These are phyloP conservation scores for Pinna nobilis DNA, from an alignment of 1,140 invertebrate genomes.

Conservation along the genomic window DNA sequence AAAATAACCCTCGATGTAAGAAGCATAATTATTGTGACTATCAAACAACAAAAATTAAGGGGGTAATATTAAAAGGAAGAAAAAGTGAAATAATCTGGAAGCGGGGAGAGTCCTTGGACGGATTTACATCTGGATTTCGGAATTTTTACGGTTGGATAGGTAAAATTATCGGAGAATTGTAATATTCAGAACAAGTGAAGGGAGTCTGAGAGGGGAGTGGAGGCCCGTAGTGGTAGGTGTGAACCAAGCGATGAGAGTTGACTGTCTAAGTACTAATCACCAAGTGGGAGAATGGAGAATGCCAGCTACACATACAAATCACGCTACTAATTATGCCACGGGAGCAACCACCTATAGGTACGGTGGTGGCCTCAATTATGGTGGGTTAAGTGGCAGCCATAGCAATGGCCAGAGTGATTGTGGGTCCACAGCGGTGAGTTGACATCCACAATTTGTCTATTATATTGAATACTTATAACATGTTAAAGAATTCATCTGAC, in stretches of 20 bases:
- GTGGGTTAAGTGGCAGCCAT: slow-evolving; percentile 20
- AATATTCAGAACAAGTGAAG: background rate
- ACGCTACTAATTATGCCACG: background rate
- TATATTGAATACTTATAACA: background rate
- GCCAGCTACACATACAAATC: background rate
- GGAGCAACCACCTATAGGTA: background rate
- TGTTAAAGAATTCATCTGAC: too few species aligned
- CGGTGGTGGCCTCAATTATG: slow-evolving; percentile 5
- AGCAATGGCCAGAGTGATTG: slow-evolving; percentile 11
- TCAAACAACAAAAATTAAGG: too few species aligned
- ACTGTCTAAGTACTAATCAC: slow-evolving; percentile 5
- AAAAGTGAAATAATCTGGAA: background rate
- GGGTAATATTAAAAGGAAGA: too few species aligned
- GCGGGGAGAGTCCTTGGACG: background rate
- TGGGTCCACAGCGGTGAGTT: slow-evolving; percentile 14
- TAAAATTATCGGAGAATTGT: background rate
- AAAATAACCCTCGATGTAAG: too few species aligned
- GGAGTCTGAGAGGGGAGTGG: background rate
- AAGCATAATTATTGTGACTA: too few species aligned
- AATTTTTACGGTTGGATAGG: too few species aligned
- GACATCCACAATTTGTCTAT: background rate
- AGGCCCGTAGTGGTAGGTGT: background rate
- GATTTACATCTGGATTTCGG: background rate
- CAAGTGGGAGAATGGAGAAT: slow-evolving; percentile 22
- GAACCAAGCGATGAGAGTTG: slow-evolving; percentile 16